Evolutionary conservation across 2,888 invertebrate genomes (phyloP).

Genomic region (Pegoplata infirma): DNA sequence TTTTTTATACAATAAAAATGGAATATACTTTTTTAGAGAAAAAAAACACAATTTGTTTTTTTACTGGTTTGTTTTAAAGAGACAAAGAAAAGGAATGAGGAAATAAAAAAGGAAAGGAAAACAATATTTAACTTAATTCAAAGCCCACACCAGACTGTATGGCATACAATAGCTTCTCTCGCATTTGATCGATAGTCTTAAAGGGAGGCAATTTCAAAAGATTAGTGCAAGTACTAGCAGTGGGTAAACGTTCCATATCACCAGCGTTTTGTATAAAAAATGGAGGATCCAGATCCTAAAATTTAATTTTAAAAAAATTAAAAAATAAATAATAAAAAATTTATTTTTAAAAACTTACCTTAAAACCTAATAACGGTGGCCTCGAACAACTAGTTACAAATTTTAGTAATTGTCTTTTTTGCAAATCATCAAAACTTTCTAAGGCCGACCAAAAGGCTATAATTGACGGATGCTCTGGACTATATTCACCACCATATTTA

Average conservation of each 20-base stretch:
- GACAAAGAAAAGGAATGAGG: background rate
- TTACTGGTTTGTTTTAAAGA: background rate
- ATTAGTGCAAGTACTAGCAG: conserved; percentile 99
- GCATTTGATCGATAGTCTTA: conserved; percentile 85
- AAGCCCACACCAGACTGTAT: conserved; percentile 98
- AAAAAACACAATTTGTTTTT: background rate
- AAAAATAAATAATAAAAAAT: background rate
- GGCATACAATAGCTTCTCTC: conserved; percentile 92
- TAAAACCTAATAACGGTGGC: conserved; percentile 97
- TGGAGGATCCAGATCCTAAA: conserved; percentile 94
- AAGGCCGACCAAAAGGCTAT: conserved; percentile 94
- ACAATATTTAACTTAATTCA: conserved; percentile 88
- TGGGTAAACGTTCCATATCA: conserved; percentile 92
- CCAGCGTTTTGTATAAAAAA: conserved; percentile 98
- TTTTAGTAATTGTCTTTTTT: conserved; percentile 92
- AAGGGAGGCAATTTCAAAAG: conserved; percentile 96
- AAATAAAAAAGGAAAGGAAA: conserved; percentile 13
- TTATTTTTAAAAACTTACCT: conserved; percentile 80
- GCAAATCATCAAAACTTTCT: conserved; percentile 88
- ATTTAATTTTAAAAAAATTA: conserved; percentile 40
- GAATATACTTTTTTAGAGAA: background rate
- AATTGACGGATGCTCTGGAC: conserved; percentile 90
- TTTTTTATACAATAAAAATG: conserved; percentile 17
- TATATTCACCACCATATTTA: conserved; percentile 93
- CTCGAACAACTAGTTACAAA: conserved; percentile 99